Conservation (phyloP, 2,113 vertebrate genomes). For the Bubo blakistoni region DNA sequence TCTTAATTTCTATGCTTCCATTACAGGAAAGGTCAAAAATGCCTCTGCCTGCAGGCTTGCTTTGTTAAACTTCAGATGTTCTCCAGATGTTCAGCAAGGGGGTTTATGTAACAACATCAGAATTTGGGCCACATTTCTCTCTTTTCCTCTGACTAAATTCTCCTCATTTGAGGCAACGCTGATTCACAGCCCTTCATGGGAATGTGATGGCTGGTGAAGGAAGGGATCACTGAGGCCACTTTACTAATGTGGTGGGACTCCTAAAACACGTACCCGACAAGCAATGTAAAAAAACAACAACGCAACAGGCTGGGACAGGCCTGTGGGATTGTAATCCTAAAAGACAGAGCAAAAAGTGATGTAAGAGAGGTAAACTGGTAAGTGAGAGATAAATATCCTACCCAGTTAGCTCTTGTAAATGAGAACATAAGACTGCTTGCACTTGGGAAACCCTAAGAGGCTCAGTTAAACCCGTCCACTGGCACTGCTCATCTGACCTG, state of each 20-base stretch:
- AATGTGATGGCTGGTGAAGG: background rate
- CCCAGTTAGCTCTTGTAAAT: background rate
- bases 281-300: background rate
- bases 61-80: conserved; percentile 50
- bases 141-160: conserved; percentile 6
- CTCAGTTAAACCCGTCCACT: background rate
- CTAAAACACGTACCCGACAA: background rate
- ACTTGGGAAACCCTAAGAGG: background rate
- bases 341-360: background rate
- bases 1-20: background rate
- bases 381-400: background rate
- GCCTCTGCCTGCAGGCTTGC: conserved; percentile 10
- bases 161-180: background rate
- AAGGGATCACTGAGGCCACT: background rate
- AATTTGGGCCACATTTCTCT: conserved; percentile 18
- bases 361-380: background rate
- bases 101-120: conserved; percentile 32
- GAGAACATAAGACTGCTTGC: background rate
- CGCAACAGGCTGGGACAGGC: background rate
- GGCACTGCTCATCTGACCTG: background rate
- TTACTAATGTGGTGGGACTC: background rate
- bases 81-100: conserved; percentile 28
- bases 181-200: background rate
- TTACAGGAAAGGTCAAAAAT: conserved; percentile 40
- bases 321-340: background rate